Conservation (phyloP, 2,888 invertebrate genomes). For the Aquatica leii region DNA sequence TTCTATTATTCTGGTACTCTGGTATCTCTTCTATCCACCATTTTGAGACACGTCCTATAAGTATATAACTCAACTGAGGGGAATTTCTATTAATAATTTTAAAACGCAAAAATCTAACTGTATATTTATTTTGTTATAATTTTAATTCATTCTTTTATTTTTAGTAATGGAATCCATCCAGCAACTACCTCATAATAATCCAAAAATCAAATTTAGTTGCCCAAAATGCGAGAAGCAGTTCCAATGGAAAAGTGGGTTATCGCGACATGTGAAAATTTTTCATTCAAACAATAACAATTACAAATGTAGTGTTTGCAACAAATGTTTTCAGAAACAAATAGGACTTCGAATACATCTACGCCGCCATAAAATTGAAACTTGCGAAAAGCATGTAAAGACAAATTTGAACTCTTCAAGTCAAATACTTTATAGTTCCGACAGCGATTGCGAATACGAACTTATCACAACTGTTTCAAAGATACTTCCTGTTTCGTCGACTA, state of each 20-base stretch:
- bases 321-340: slow-evolving; percentile 21
- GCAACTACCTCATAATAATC: too few species aligned
- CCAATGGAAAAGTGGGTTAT: slow-evolving; percentile 27
- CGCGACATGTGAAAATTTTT: slow-evolving; percentile 23
- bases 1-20: too few species aligned
- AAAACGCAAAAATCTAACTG: too few species aligned
- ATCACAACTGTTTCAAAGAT: slow-evolving; percentile 31
- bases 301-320: slow-evolving; percentile 26
- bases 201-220: too few species aligned
- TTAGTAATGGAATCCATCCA: too few species aligned
- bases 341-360: slow-evolving; percentile 22
- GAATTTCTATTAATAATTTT: too few species aligned
- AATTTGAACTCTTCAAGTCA: slow-evolving; percentile 26
- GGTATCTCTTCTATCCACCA: too few species aligned
- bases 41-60: too few species aligned
- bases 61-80: too few species aligned
- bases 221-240: slow-evolving; percentile 26
- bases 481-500: slow-evolving; percentile 9
- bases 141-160: too few species aligned
- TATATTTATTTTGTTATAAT: too few species aligned
- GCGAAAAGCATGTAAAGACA: slow-evolving; percentile 29
- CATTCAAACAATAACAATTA: slow-evolving; percentile 22
- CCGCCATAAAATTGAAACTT: slow-evolving; percentile 16
- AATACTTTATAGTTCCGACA: slow-evolving; percentile 36
- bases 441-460: slow-evolving; percentile 40